Percentiles rank a stretch among this genome's conserved stretches.
phyloP scores from a whole-genome alignment of 2,888 invertebrate species.

The Acronicta leporina region DNA sequence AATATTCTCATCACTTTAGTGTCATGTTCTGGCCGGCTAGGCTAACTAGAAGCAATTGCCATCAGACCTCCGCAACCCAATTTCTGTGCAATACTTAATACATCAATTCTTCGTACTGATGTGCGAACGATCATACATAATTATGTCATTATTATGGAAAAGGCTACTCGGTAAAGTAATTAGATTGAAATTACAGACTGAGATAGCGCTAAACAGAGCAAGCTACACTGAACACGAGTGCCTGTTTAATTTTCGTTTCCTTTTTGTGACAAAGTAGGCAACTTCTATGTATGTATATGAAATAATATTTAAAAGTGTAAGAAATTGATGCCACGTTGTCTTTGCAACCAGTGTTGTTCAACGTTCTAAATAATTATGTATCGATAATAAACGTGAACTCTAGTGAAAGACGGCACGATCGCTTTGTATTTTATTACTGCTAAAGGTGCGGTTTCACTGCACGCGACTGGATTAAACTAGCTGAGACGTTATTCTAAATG shows the following conservation, averaged over 20 bases:
- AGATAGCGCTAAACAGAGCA: too few relatives aligned
- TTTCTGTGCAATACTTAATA: too few relatives aligned
- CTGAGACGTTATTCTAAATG: background rate
- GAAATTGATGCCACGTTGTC: slow-evolving; percentile 36
- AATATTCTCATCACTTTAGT: too few relatives aligned
- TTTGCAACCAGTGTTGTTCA: slow-evolving; percentile 53
- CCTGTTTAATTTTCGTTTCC: background rate
- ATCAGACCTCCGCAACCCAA: too few relatives aligned
- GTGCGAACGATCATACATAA: too few relatives aligned
- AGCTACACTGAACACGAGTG: background rate
- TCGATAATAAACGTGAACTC: slow-evolving; percentile 28
- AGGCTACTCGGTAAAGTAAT: background rate
- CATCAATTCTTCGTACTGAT: too few relatives aligned
- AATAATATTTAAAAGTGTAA: slow-evolving; percentile 4
- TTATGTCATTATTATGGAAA: background rate
- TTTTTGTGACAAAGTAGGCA: background rate
- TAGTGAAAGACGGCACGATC: slow-evolving; percentile 40
- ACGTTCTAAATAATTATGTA: slow-evolving; percentile 41
- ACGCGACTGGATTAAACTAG: slow-evolving; percentile 24
- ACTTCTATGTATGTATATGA: background rate
- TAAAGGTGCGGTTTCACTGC: slow-evolving; percentile 37
- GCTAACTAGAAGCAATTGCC: too few relatives aligned
- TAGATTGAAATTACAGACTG: background rate
- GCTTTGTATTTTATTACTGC: slow-evolving; percentile 56
- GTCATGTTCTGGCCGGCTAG: too few relatives aligned